Percentiles rank a stretch among this genome's conserved stretches.
Evolutionary conservation across 1,140 invertebrate genomes (phyloP).

Genomic region (Pogonus chalceus): DNA sequence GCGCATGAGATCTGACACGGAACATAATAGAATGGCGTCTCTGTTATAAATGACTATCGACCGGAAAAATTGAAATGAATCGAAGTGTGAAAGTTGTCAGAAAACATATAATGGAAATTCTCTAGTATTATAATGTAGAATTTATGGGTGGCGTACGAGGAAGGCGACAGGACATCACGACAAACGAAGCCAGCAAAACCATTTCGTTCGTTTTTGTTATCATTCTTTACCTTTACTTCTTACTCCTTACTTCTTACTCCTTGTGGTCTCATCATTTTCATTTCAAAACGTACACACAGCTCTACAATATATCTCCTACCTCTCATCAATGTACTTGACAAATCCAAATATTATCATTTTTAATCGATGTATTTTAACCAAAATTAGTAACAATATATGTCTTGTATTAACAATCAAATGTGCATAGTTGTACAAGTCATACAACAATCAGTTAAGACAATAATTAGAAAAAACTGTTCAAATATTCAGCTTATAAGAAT

Average conservation of each 20-base stretch:
- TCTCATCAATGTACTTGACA: no score
- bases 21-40: slow-evolving; percentile 15
- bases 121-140: background rate
- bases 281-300: slow-evolving; percentile 10
- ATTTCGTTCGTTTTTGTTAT: slow-evolving; percentile 11
- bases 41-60: slow-evolving; percentile 16
- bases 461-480: no score
- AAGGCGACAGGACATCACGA: slow-evolving; percentile 9
- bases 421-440: no score
- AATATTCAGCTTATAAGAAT: no score
- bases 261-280: background rate
- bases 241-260: slow-evolving; percentile 8
- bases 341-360: no score
- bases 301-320: no score
- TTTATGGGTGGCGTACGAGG: background rate
- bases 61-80: slow-evolving; percentile 18
- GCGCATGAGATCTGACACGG: slow-evolving; percentile 11
- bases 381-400: no score
- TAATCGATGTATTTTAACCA: no score
- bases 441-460: no score
- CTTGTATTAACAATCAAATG: no score
- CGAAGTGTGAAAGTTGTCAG: slow-evolving; percentile 16
- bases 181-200: slow-evolving; percentile 7
- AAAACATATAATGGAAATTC: slow-evolving; percentile 10
- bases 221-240: slow-evolving; percentile 8